Percentiles rank a stretch among this genome's conserved stretches.
phyloP scores from a whole-genome alignment of 23 tunicate genomes.

The Ciona savignyi region DNA sequence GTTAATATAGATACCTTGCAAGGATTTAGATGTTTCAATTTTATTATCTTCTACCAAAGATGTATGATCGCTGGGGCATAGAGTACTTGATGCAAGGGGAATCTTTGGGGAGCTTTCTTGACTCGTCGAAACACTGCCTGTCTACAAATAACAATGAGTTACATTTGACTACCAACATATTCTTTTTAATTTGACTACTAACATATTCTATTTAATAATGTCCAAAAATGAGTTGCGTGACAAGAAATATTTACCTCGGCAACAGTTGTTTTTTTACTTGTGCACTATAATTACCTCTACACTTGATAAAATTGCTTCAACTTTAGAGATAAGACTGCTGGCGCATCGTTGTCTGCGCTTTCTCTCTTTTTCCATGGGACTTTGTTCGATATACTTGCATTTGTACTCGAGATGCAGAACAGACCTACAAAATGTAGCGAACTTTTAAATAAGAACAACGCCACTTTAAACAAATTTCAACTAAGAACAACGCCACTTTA shows the following conservation, averaged over 20 bases:
- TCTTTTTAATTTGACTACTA: too few relatives aligned
- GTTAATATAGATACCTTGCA: not conserved
- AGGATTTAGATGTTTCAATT: not conserved
- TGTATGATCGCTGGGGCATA: not conserved
- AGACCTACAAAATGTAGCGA: conserved; percentile 27
- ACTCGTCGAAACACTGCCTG: not conserved
- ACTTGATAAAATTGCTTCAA: conserved; percentile 56
- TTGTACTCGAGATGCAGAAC: conserved; percentile 47
- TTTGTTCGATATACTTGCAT: conserved; percentile 45
- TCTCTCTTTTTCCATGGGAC: conserved; percentile 65
- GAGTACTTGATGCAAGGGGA: conserved; percentile 9
- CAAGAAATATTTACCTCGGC: too few relatives aligned
- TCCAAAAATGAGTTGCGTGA: too few relatives aligned
- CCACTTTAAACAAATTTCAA: too few relatives aligned
- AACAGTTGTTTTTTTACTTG: too few relatives aligned
- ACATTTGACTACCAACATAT: too few relatives aligned
- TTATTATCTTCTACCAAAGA: not conserved
- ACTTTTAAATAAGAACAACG: too few relatives aligned
- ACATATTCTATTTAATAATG: too few relatives aligned
- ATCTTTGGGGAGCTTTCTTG: conserved; percentile 15
- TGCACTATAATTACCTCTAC: conserved; percentile 27
- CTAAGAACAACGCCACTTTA: too few relatives aligned
- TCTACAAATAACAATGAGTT: too few relatives aligned
- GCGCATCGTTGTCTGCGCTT: conserved; percentile 20
- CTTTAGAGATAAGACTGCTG: conserved; percentile 34